A percentile compares a stretch with the other conserved stretches of the same genome.
Conservation (phyloP, 2,113 vertebrate species). For the Campylorhamphus procurvoides region DNA sequence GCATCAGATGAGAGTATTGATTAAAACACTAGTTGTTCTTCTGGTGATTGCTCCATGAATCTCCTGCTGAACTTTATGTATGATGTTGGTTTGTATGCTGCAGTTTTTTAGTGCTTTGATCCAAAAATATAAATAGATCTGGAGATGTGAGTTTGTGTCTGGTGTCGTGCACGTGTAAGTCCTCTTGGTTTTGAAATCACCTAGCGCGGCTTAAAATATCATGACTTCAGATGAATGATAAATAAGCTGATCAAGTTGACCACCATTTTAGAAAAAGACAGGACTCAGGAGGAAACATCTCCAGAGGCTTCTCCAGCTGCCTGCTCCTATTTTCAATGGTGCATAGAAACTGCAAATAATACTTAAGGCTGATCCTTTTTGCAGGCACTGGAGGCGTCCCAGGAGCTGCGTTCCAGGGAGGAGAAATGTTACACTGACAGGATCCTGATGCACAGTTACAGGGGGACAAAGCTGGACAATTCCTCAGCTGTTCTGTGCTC, state of each 20-base stretch:
- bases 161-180: background rate
- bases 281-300: background rate
- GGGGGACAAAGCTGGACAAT: background rate
- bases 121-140: background rate
- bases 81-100: background rate
- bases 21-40: background rate
- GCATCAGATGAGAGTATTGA: background rate
- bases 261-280: background rate
- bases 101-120: background rate
- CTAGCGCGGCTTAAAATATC: background rate
- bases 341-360: background rate
- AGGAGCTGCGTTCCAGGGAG: background rate
- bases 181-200: background rate
- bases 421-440: background rate
- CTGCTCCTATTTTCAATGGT: background rate
- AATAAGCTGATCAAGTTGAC: background rate
- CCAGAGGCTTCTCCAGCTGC: background rate
- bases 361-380: conserved; percentile 34
- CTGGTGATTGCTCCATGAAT: background rate
- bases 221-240: background rate
- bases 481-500: background rate
- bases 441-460: background rate
- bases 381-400: background rate
- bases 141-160: background rate
- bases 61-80: background rate